Base-by-base conservation (phyloP, 2,797 vertebrate genomes). In the Mus spretus region DNA sequence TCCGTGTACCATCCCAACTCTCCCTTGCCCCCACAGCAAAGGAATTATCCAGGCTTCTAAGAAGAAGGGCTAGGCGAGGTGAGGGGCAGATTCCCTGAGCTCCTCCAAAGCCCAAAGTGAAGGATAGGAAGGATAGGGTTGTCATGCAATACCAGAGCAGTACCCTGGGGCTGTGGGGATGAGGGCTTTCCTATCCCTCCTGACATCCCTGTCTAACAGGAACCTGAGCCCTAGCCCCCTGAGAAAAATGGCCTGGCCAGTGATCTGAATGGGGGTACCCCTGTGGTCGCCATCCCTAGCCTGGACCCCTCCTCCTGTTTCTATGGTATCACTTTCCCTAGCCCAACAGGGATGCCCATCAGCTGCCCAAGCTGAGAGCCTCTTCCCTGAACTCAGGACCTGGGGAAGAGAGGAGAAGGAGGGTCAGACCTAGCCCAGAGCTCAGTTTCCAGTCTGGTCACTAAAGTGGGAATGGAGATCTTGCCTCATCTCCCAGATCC, bases 401-500 rank as follows among this genome's bases (percentile, higher is more conserved):
- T 59, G 55, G n/a, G 61, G 20, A 87, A 59, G 65, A 91, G 53
- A n/a, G 20, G 5, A 87, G 34, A 55, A 40, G 82, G n/a, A 50
- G 78, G 37, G 44, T 19, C 47, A 86, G 83, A 72, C 3, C 50
- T 79, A 47, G 28, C 47, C 11, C 26, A 22, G 34, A 61, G 57
- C 15, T 34, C 11, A 28, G 20, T 3, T 11, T 12, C 31, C 34
- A 37, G 57, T n/a, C 94, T 83, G 40, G 13, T n/a, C 78, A 74
- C 77, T 78, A 78, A 80, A 96, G 86, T 50, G 28, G 37, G 31
- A 61, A 47, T 74, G 53, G 37, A 84, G 86, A 67, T 89, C 7
- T 26, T 75, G 8, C 34, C 37, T 92, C 75, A 74, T 61, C 63
- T 44, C 34, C 53, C 78, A 96, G 61, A 93, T 40, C 81, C 81